Evolutionary conservation across 2,888 invertebrate species (phyloP).

Genomic region (Protonemura montana): DNA sequence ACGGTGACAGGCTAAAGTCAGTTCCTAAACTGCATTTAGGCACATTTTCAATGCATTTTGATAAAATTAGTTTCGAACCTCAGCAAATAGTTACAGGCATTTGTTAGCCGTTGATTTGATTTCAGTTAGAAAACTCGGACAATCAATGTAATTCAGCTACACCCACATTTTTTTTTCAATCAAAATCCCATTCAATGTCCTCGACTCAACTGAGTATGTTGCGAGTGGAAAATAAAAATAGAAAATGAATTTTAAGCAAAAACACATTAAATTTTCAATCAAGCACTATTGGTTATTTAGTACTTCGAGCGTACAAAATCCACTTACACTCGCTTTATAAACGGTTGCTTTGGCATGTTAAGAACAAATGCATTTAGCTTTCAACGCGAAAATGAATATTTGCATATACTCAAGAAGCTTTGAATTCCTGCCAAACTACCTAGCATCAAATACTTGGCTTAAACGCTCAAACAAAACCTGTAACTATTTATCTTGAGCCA

Average conservation of each 20-base stretch:
- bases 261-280: background rate
- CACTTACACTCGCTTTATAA: no score
- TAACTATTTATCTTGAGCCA: background rate
- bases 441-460: background rate
- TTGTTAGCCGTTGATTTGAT: background rate
- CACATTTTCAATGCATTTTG: background rate
- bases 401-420: background rate
- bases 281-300: background rate
- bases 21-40: background rate
- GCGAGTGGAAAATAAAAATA: background rate
- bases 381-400: background rate
- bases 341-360: no score
- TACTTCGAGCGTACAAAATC: background rate
- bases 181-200: background rate
- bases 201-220: background rate
- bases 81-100: background rate
- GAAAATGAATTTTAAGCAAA: background rate
- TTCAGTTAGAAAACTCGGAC: background rate
- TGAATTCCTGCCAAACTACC: background rate
- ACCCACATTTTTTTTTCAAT: background rate
- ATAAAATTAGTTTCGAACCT: background rate
- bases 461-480: background rate
- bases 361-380: no score
- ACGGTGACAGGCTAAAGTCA: background rate
- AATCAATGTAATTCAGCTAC: slow-evolving; percentile 5